Conservation (phyloP, 2,888 invertebrate species). For the Drosophila kuntzei region DNA sequence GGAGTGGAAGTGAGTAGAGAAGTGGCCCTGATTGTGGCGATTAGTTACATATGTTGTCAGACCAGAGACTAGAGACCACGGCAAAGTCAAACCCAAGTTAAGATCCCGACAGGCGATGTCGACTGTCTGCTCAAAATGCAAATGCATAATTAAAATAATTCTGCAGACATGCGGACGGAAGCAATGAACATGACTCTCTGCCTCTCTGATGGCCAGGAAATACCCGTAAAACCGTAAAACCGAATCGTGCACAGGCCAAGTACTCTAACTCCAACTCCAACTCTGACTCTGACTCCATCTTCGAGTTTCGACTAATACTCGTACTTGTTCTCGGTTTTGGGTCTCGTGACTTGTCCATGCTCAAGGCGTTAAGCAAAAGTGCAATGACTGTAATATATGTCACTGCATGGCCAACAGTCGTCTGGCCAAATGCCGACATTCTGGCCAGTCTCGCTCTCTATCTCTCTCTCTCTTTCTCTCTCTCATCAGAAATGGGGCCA, state of each 20-base stretch:
- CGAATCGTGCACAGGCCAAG: slow-evolving; percentile 33
- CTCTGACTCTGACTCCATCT: background rate
- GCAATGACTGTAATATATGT: slow-evolving; percentile 68
- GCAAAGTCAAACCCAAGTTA: slow-evolving; percentile 8
- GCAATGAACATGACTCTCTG: slow-evolving; percentile 60
- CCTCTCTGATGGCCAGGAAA: slow-evolving; percentile 29
- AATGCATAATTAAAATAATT: slow-evolving; percentile 76
- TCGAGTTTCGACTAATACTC: background rate
- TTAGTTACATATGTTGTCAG: slow-evolving; percentile 65
- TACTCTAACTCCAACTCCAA: no score
- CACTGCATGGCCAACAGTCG: slow-evolving; percentile 38
- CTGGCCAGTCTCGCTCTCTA: slow-evolving; percentile 13
- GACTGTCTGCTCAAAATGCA: slow-evolving; percentile 56
- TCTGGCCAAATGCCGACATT: slow-evolving; percentile 18
- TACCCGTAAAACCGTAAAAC: slow-evolving; percentile 9
- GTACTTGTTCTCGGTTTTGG: background rate
- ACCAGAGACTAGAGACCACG: background rate
- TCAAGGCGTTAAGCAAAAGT: slow-evolving; percentile 46
- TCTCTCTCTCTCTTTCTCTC: background rate
- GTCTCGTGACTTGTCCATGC: slow-evolving; percentile 21
- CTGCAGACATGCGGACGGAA: slow-evolving; percentile 59
- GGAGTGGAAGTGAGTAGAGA: background rate
- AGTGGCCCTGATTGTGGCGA: slow-evolving; percentile 46
- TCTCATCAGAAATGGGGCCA: slow-evolving; percentile 15
- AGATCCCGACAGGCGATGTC: slow-evolving; percentile 20